phyloP scores from a whole-genome alignment of 92 coral and sea anemone genomes.

The Diadumene lineata region DNA sequence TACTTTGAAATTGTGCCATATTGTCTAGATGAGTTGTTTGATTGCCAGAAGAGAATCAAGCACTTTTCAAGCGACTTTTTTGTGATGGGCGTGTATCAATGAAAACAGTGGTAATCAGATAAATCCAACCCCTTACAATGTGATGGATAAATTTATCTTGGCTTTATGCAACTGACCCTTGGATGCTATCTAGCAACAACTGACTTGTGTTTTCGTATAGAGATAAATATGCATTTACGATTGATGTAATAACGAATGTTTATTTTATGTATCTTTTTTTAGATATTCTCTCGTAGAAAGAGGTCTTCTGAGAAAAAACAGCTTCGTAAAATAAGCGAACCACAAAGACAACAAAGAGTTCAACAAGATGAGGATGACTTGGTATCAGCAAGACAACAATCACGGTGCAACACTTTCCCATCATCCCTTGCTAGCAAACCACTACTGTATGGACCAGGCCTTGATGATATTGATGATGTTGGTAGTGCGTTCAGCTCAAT shows the following conservation, averaged over 20 bases:
- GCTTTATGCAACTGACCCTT: too few relatives aligned
- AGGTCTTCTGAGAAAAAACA: conserved; percentile 8
- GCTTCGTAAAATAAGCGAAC: background rate
- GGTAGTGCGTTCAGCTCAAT: conserved; percentile 4
- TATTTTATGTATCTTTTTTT: background rate
- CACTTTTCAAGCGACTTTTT: too few relatives aligned
- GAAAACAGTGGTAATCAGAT: too few relatives aligned
- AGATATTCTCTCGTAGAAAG: conserved; percentile 11
- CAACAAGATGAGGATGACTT: background rate
- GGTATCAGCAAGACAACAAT: background rate
- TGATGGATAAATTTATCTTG: too few relatives aligned
- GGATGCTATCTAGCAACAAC: too few relatives aligned
- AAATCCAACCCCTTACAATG: too few relatives aligned
- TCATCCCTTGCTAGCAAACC: conserved; percentile 16
- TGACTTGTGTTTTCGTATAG: too few relatives aligned
- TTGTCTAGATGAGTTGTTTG: too few relatives aligned
- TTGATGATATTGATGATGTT: conserved; percentile 15
- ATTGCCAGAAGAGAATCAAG: too few relatives aligned
- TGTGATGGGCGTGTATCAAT: too few relatives aligned
- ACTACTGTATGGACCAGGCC: conserved; percentile 3
- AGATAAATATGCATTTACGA: too few relatives aligned
- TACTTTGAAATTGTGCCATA: too few relatives aligned
- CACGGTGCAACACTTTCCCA: conserved; percentile 29
- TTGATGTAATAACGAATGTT: background rate
- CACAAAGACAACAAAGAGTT: background rate